A percentile compares a stretch with the other conserved stretches of the same genome.
These are phyloP conservation scores for Aphodius sticticus DNA, from an alignment of 2,888 invertebrate genomes.

Conservation along the genomic window DNA sequence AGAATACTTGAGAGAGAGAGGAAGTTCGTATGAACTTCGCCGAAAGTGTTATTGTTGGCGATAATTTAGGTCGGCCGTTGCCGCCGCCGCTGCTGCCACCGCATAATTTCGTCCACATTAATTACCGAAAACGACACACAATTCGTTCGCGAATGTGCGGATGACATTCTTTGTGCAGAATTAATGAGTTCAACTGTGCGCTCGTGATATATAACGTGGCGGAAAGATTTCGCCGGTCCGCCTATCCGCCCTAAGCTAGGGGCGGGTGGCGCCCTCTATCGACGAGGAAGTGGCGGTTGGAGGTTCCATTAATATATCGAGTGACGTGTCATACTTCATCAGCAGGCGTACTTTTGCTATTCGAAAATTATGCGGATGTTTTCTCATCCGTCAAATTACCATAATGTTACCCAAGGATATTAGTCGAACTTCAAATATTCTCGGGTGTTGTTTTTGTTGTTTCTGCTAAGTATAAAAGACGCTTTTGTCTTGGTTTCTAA, in stretches of 20 bases:
- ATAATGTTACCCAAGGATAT: not conserved
- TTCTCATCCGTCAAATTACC: slow-evolving; percentile 13
- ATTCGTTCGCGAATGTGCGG: slow-evolving; percentile 53
- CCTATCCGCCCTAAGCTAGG: slow-evolving; percentile 7
- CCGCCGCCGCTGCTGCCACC: slow-evolving; percentile 34
- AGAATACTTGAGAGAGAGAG: slow-evolving; percentile 52
- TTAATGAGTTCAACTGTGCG: slow-evolving; percentile 52
- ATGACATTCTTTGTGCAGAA: slow-evolving; percentile 56
- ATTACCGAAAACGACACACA: slow-evolving; percentile 56
- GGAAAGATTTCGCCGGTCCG: slow-evolving; percentile 32
- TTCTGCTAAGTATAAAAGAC: no score
- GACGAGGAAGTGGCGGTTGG: not conserved
- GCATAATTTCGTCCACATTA: slow-evolving; percentile 54
- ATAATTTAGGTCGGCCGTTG: slow-evolving; percentile 30
- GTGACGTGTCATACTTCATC: slow-evolving; percentile 20
- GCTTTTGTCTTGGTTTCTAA: no score
- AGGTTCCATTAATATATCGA: slow-evolving; percentile 23
- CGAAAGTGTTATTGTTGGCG: slow-evolving; percentile 52
- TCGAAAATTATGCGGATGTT: slow-evolving; percentile 17
- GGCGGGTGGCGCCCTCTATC: not conserved
- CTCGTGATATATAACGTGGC: slow-evolving; percentile 35
- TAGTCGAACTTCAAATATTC: not conserved
- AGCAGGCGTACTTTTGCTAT: slow-evolving; percentile 16
- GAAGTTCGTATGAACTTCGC: slow-evolving; percentile 48
- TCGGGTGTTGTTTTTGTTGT: no score